Base-by-base conservation (phyloP, 2,888 invertebrate species). In the Phortica okadai region DNA sequence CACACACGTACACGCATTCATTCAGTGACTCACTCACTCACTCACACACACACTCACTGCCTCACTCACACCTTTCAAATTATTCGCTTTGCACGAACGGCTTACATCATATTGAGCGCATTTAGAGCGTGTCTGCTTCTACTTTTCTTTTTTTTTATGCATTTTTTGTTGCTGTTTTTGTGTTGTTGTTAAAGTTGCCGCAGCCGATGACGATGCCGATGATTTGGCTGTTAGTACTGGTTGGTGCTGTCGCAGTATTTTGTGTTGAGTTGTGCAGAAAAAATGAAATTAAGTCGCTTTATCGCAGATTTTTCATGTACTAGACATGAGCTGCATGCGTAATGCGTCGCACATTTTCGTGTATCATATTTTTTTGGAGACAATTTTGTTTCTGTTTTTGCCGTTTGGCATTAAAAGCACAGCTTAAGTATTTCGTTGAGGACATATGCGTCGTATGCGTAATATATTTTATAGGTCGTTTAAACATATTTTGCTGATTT, bases 261-360 rank as follows among this genome's bases (percentile, higher is more conserved):
- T 21, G 25, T 62, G 25, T 62, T 62, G 25, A 25, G 62, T 6
- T 25, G 33, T 62, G n/a, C 21, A 21, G 16, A 59, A 16, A 62
- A 62, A 62, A 62, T 25, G 21, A 62, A 62, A 62, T 62, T 62
- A 62, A 62, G 62, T 62, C 62, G 33, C 25, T 62, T 62, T 62
- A 62, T 62, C 6, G 62, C 62, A 62, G 62, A 62, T 62, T 62
- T 50, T 62, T 62, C 62, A 62, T 62, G 62, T 62, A 62, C 3
- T 62, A 62, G n/a, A 62, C 62, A 62, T 14, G 50, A 50, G 25
- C 1, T 25, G 25, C 62, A 62, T 25, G 25, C 62, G 21, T n/a
- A 59, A 21, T 59, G 8, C 21, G 25, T 8, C 4, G 59, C 59
- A 59, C 25, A 62, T 21, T 62, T 10, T 25, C 6, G 59, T 6